Evolutionary conservation across 2,113 vertebrate species (phyloP).

Genomic region (Galeopterus variegatus): DNA sequence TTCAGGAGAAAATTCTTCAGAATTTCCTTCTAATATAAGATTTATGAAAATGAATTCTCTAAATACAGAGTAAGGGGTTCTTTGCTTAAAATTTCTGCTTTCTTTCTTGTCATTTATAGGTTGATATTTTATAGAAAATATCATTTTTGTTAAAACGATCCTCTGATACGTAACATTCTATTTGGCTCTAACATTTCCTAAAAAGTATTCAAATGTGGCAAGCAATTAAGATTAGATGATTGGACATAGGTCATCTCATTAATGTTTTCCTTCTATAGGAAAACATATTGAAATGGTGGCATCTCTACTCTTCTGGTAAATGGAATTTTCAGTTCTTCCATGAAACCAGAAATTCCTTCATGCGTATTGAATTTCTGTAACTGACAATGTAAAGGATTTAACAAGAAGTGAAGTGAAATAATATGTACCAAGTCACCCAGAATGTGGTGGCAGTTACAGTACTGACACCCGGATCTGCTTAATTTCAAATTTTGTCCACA

Average conservation of each 20-base stretch:
- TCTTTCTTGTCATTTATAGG: not conserved
- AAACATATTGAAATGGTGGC: not conserved
- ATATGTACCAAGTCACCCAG: no score
- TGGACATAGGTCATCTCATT: not conserved
- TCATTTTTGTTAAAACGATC: not conserved
- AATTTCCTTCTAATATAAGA: not conserved
- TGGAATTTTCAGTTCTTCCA: no score
- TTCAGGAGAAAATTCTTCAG: not conserved
- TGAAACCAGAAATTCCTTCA: no score
- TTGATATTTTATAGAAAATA: not conserved
- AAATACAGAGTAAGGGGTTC: not conserved
- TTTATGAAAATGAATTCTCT: not conserved
- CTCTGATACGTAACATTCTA: not conserved
- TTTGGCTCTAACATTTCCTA: not conserved
- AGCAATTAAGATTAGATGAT: not conserved
- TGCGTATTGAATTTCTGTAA: no score
- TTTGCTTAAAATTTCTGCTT: not conserved
- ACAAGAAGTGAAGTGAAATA: no score
- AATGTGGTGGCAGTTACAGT: no score
- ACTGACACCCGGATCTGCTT: no score
- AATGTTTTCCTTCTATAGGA: not conserved
- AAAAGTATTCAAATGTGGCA: not conserved
- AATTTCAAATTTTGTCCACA: no score
- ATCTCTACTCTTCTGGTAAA: no score
- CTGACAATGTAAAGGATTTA: no score